These are phyloP conservation scores for Scatophagus argus DNA, from an alignment of 2,113 vertebrate species.

Conservation along the genomic window DNA sequence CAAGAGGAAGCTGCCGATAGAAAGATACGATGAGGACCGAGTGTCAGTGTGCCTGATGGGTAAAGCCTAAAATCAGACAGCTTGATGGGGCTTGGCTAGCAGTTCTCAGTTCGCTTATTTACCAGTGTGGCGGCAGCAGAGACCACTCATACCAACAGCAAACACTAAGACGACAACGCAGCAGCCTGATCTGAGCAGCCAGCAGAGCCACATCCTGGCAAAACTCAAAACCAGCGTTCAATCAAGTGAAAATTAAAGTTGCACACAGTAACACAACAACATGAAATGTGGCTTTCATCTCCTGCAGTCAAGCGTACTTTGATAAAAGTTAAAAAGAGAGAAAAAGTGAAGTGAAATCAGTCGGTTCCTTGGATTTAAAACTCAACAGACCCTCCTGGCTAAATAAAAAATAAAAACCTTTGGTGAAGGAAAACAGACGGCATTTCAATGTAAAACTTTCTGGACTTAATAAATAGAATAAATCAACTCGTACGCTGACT, in stretches of 20 bases:
- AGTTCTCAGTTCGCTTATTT: neutral
- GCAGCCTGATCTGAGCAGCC: no score
- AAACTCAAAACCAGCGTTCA: neutral
- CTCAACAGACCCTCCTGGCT: neutral
- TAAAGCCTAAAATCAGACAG: neutral
- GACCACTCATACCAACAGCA: no score
- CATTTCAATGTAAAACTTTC: constrained; percentile 38
- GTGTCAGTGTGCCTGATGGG: neutral
- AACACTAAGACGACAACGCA: no score
- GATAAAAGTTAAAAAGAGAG: neutral
- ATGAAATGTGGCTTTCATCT: no score
- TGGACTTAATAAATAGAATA: constrained; percentile 39
- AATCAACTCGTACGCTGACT: neutral
- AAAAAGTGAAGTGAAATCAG: neutral
- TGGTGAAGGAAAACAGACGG: constrained; percentile 1
- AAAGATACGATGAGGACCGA: neutral
- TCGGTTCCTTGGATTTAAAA: neutral
- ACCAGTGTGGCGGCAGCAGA: no score
- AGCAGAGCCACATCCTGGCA: no score
- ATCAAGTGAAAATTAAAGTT: no score
- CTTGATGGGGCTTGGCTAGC: neutral
- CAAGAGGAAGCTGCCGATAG: neutral
- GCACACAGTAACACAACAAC: no score
- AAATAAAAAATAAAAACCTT: neutral
- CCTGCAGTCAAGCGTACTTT: no score